phyloP scores from a whole-genome alignment of 2,888 invertebrate species.

The Gnatocerus cornutus region DNA sequence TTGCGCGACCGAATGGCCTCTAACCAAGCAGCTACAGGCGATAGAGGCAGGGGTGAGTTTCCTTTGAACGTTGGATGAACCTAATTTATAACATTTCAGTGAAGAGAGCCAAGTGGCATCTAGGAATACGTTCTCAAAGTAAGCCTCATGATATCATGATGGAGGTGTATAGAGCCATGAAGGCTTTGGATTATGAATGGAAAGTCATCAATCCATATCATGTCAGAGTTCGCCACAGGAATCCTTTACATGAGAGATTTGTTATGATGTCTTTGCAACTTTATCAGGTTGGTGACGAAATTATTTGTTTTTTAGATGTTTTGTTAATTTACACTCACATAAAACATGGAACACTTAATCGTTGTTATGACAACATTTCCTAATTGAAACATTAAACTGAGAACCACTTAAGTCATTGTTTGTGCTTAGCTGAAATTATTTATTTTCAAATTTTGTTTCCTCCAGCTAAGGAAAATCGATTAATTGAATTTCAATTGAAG shows the following conservation, averaged over 20 bases:
- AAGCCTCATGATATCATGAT: constrained; percentile 99
- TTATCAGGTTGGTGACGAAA: constrained; percentile 80
- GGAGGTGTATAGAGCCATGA: constrained; percentile 99
- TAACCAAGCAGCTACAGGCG: constrained; percentile 66
- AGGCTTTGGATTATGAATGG: constrained; percentile 98
- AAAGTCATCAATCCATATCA: constrained; percentile 98
- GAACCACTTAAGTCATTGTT: background rate
- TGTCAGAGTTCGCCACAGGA: constrained; percentile 94
- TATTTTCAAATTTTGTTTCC: too few relatives aligned
- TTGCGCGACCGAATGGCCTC: constrained; percentile 74
- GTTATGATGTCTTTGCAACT: constrained; percentile 99
- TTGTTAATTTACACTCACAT: background rate
- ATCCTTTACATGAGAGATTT: constrained; percentile 84
- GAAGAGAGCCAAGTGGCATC: constrained; percentile 98
- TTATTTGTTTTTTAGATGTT: background rate
- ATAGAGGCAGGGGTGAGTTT: constrained; percentile 63
- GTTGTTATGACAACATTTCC: background rate
- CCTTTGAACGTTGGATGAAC: background rate
- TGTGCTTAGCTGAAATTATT: background rate
- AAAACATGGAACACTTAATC: background rate
- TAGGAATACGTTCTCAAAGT: constrained; percentile 98
- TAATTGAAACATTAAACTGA: too few relatives aligned
- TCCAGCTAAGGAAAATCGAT: too few relatives aligned
- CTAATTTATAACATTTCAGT: constrained; percentile 68
- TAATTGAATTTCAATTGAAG: too few relatives aligned